Evolutionary conservation across 1,140 invertebrate species (phyloP).

Genomic region (Oreohelix idahoensis): DNA sequence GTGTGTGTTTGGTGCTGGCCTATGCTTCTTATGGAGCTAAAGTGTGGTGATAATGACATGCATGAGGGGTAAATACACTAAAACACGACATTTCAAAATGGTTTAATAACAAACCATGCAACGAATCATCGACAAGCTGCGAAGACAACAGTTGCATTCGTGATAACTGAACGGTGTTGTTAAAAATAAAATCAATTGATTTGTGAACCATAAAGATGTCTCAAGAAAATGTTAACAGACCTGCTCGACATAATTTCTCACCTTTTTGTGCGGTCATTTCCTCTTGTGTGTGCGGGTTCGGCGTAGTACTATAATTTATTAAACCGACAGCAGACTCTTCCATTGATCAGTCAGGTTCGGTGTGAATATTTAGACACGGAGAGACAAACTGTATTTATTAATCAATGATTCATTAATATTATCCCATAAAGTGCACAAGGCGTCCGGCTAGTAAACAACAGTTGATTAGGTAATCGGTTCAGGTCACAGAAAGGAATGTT

Average conservation of each 20-base stretch:
- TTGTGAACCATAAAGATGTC: no score
- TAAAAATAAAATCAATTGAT: no score
- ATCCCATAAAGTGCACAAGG: not conserved
- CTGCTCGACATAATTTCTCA: not conserved
- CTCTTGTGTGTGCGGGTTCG: not conserved
- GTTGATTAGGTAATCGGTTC: not conserved
- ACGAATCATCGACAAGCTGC: no score
- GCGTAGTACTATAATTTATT: not conserved
- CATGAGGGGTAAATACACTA: no score
- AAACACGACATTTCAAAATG: no score
- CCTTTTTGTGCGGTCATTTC: not conserved
- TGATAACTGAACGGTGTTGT: no score
- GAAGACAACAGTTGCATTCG: no score
- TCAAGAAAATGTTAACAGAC: no score
- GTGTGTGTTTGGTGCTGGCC: no score
- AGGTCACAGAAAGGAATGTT: constrained; percentile 12
- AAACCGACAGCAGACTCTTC: not conserved
- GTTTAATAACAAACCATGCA: no score
- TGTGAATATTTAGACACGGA: not conserved
- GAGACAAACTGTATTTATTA: not conserved
- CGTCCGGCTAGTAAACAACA: not conserved
- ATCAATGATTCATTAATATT: not conserved
- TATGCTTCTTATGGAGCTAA: no score
- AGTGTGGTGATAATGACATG: no score
- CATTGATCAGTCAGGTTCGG: not conserved